Evolutionary conservation across 1,140 invertebrate genomes (phyloP).

Genomic region (Megathymus violae): DNA sequence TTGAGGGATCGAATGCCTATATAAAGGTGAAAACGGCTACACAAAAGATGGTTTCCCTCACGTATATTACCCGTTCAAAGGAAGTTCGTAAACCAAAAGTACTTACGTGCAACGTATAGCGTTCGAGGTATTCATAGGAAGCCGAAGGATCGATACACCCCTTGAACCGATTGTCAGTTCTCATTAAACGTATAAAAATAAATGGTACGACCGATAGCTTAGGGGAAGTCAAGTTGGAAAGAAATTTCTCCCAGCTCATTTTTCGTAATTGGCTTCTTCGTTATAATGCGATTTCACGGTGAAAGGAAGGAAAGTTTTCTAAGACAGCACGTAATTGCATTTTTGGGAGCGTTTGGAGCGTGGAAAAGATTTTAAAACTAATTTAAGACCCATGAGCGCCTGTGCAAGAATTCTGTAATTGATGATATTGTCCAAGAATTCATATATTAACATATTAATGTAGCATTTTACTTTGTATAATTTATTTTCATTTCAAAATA

Average conservation of each 20-base stretch:
- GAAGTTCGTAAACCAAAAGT: conserved; percentile 20
- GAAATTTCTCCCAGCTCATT: conserved; percentile 60
- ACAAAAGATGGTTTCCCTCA: conserved; percentile 3
- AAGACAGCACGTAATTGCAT: conserved; percentile 14
- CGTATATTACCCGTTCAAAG: neutral
- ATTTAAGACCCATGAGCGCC: too few relatives aligned
- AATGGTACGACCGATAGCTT: conserved; percentile 52
- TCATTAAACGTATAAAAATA: conserved; percentile 69
- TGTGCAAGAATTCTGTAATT: too few relatives aligned
- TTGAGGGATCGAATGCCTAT: too few relatives aligned
- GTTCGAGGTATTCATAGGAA: conserved; percentile 23
- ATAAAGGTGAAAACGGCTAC: neutral
- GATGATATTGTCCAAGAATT: too few relatives aligned
- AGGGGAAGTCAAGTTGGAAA: conserved; percentile 55
- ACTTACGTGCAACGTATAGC: conserved; percentile 10
- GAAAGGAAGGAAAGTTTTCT: conserved; percentile 12
- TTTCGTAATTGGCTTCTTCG: conserved; percentile 62
- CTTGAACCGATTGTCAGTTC: conserved; percentile 62
- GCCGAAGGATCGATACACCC: conserved; percentile 53
- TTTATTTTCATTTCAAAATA: too few relatives aligned
- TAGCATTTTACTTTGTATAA: too few relatives aligned
- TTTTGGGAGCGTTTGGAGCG: conserved; percentile 11
- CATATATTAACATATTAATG: too few relatives aligned
- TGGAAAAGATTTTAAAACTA: conserved; percentile 12
- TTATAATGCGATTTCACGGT: conserved; percentile 47